Conservation (phyloP, 2,888 invertebrate genomes). For the Drosophila atroscutellata region DNA sequence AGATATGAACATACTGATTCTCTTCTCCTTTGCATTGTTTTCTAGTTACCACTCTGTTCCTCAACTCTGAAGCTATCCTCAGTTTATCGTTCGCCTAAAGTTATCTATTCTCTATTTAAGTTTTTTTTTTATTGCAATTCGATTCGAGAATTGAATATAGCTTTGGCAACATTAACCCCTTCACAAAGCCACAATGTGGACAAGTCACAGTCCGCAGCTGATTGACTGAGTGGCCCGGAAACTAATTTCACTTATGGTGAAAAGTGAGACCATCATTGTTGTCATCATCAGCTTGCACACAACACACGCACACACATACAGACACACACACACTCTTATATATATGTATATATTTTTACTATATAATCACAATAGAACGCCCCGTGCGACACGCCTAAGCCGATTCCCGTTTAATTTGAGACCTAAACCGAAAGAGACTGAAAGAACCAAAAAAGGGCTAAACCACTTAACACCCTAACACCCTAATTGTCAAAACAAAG, state of each 20-base stretch:
- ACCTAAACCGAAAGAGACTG: slow-evolving; percentile 31
- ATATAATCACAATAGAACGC: slow-evolving; percentile 81
- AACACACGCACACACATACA: slow-evolving; percentile 14
- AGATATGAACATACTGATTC: background rate
- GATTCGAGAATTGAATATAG: background rate
- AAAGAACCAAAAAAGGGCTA: slow-evolving; percentile 65
- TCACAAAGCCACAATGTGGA: background rate
- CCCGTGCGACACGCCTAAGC: slow-evolving; percentile 75
- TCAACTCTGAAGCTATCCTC: background rate
- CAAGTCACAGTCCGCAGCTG: slow-evolving; percentile 19
- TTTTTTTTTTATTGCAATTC: background rate
- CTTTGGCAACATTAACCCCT: background rate
- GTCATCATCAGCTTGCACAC: slow-evolving; percentile 23
- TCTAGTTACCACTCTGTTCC: background rate
- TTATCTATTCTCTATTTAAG: background rate
- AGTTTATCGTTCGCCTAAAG: background rate
- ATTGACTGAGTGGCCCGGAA: slow-evolving; percentile 52
- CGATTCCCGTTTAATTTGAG: slow-evolving; percentile 77
- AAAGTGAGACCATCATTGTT: slow-evolving; percentile 51
- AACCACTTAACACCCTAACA: slow-evolving; percentile 83
- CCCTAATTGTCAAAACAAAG: slow-evolving; percentile 82
- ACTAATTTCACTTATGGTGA: slow-evolving; percentile 58
- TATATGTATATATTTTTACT: background rate
- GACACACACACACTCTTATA: background rate
- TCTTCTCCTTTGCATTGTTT: background rate